A percentile compares a stretch with the other conserved stretches of the same genome.
These are phyloP conservation scores for Cydia amplana DNA, from an alignment of 1,140 invertebrate species.

Conservation along the genomic window DNA sequence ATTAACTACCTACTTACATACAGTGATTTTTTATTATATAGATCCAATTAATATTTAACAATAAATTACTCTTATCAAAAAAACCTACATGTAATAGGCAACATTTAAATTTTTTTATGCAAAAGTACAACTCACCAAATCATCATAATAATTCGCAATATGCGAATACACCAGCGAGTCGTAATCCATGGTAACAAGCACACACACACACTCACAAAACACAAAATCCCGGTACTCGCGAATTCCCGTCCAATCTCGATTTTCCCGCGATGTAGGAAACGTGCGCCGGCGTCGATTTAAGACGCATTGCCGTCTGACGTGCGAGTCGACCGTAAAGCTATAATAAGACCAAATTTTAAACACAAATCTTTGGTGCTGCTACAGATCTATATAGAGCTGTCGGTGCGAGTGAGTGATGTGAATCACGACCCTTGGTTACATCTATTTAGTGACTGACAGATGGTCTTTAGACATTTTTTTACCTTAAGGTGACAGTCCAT, in stretches of 20 bases:
- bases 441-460: too few relatives aligned
- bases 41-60: too few relatives aligned
- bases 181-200: slow-evolving; percentile 67
- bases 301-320: slow-evolving; percentile 76
- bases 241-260: not conserved
- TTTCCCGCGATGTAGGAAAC: slow-evolving; percentile 12
- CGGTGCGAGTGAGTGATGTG: slow-evolving; percentile 40
- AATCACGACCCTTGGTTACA: not conserved
- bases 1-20: too few relatives aligned
- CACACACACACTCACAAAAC: slow-evolving; percentile 40
- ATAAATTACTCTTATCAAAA: too few relatives aligned
- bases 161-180: slow-evolving; percentile 73
- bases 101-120: too few relatives aligned
- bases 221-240: slow-evolving; percentile 33
- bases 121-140: slow-evolving; percentile 58
- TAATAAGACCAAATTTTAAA: slow-evolving; percentile 80
- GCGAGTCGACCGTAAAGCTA: slow-evolving; percentile 76
- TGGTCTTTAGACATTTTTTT: not conserved
- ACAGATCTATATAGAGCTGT: slow-evolving; percentile 54
- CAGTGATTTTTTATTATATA: too few relatives aligned
- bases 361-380: slow-evolving; percentile 72
- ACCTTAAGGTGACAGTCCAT: too few relatives aligned
- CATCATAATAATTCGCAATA: slow-evolving; percentile 75
- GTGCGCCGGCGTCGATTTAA: slow-evolving; percentile 66
- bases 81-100: too few relatives aligned